These are phyloP conservation scores for Phrynocephalus guinanensis DNA, from an alignment of 2,797 vertebrate species.

Conservation along the genomic window DNA sequence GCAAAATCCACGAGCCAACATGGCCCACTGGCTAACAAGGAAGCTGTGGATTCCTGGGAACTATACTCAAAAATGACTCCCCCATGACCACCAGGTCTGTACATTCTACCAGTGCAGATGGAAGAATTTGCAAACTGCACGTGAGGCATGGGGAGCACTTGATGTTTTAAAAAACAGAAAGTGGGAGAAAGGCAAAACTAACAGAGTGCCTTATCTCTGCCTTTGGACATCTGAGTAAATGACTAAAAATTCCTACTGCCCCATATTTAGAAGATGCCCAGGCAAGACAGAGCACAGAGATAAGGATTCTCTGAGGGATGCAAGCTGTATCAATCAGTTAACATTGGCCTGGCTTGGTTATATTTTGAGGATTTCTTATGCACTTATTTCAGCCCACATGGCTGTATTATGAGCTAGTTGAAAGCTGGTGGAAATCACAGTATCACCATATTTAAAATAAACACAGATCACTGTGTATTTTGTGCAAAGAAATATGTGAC, in stretches of 20 bases:
- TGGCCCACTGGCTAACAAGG: too few species aligned
- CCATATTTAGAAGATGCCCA: background rate
- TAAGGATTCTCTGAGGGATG: background rate
- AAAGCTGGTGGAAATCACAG: background rate
- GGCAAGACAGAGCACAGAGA: background rate
- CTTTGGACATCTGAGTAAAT: background rate
- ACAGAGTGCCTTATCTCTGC: background rate
- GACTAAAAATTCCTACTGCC: background rate
- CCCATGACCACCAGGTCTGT: too few species aligned
- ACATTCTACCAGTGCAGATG: too few species aligned
- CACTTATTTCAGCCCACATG: background rate
- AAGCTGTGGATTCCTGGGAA: too few species aligned
- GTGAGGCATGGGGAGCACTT: background rate
- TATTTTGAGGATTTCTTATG: background rate
- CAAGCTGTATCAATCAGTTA: background rate
- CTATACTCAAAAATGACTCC: too few species aligned
- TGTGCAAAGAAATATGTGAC: background rate
- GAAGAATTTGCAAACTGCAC: background rate
- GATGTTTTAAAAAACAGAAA: background rate
- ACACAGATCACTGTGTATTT: slow-evolving; percentile 1
- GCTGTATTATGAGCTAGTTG: background rate
- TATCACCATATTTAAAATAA: slow-evolving; percentile 31
- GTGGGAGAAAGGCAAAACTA: background rate
- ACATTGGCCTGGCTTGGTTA: background rate
- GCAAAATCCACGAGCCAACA: too few species aligned